phyloP scores from a whole-genome alignment of 53 echinoderm and acorn worm genomes.

The Hippasteria phrygiana region DNA sequence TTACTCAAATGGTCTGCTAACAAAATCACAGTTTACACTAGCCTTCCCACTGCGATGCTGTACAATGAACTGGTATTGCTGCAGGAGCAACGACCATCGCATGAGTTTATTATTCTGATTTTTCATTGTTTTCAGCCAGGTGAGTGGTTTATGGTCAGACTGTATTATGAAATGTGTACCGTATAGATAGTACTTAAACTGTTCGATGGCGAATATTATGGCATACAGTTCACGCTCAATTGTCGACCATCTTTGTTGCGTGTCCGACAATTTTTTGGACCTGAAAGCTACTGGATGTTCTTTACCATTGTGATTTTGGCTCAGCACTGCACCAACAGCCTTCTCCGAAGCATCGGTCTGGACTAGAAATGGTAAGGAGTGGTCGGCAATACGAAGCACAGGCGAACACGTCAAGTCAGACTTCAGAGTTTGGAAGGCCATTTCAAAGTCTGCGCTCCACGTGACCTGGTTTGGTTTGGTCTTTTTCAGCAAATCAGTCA shows the following conservation, averaged over 20 bases:
- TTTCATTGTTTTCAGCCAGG: conserved; percentile 24
- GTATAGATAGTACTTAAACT: too few species aligned
- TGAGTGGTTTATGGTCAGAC: neutral
- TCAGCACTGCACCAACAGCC: conserved; percentile 49
- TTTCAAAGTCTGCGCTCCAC: conserved; percentile 9
- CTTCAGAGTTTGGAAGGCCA: conserved; percentile 22
- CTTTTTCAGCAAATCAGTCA: conserved; percentile 68
- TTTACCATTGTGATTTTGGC: neutral
- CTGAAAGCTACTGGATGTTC: conserved; percentile 39
- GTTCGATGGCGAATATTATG: conserved; percentile 2
- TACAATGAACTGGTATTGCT: conserved; percentile 7
- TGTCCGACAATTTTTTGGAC: conserved; percentile 2
- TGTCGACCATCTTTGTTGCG: conserved; percentile 29
- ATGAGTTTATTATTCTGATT: conserved; percentile 13
- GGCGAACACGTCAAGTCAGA: conserved; percentile 2
- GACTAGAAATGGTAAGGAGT: conserved; percentile 6
- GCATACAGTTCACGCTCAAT: conserved; percentile 35
- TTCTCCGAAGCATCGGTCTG: conserved; percentile 38
- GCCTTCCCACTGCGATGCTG: conserved; percentile 18
- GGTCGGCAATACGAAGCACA: conserved; percentile 1
- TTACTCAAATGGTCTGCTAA: neutral
- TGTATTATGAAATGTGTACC: conserved; percentile 13
- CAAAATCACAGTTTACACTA: conserved; percentile 39
- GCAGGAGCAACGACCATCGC: conserved; percentile 27
- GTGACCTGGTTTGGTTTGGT: neutral